Evolutionary conservation across 2,113 vertebrate genomes (phyloP), one percentile per base, ranked within the genome.

Genomic region (Zosterops japonicus): DNA sequence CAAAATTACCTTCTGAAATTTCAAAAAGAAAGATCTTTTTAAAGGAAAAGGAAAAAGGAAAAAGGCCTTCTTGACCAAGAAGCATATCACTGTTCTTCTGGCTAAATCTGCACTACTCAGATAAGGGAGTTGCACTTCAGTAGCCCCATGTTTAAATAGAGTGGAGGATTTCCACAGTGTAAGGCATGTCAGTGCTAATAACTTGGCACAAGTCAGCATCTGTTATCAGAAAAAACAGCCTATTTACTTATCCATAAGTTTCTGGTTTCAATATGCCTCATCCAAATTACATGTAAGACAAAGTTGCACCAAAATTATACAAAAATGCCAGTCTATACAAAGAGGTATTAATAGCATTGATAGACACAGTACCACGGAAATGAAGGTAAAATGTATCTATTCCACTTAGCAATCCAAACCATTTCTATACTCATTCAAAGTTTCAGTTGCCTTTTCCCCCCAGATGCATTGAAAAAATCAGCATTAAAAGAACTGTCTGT

Each of bases 111-210:
- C 52, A 74, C 79, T 81, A n/a, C 59, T 46, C 90, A 86, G 95
- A 94, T 96, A 96, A 95, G 71, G 29, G 39, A 90, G 85, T 28
- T 74, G 39, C 41, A 65, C 85, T 86, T 89, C 79, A 52, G 83
- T 56, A 90, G 61, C 36, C 67, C 71, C 55, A 74, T 13, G 35
- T 47, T 57, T 42, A 89, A 94, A 79, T 2, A 83, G 61, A 79
- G 47, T 2, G 90, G 68, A 90, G 64, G 68, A 77, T 91, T 93
- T 95, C 71, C 71, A 94, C 42, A 63, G 44, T 16, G 18, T 14
- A 76, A 76, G 29, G 47, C 59, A 77, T 21, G 31, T 55, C 42
- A 69, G 9, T 55, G 39, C 39, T 90, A 95, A 93, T 70, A 96
- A 74, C 78, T 65, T 94, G 84, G 92, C 71, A 83, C 16, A 87